phyloP scores from a whole-genome alignment of 2,113 vertebrate genomes.

The Xyrauchen texanus region DNA sequence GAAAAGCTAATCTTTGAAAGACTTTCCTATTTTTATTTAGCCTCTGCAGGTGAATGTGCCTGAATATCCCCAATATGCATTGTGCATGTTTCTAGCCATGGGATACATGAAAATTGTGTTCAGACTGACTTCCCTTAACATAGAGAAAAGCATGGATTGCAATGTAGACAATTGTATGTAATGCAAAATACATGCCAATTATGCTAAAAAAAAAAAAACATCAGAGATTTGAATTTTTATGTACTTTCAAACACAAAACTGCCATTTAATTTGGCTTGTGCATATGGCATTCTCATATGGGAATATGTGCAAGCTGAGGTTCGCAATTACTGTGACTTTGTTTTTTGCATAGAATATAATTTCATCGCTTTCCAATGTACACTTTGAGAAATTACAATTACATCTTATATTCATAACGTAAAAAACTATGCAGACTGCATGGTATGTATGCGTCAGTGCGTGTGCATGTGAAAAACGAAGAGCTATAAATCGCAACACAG shows the following conservation, averaged over 20 bases:
- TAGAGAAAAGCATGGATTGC: not conserved
- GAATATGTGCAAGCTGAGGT: not conserved
- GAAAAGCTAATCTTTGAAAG: conserved; percentile 38
- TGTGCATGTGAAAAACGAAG: not conserved
- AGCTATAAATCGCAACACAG: not conserved
- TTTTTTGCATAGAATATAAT: not conserved
- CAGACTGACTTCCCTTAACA: not conserved
- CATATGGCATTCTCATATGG: too few species aligned
- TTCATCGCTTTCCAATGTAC: not conserved
- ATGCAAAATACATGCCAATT: too few species aligned
- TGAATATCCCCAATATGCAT: conserved; percentile 9
- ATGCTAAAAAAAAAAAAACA: not conserved
- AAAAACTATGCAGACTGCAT: too few species aligned
- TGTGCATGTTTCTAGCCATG: not conserved
- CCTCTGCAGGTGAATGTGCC: conserved; percentile 18
- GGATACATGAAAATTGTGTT: not conserved
- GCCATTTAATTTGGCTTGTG: not conserved
- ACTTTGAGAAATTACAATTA: too few species aligned
- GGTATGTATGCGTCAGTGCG: not conserved
- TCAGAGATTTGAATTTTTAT: not conserved
- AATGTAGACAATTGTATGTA: not conserved
- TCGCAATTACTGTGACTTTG: not conserved
- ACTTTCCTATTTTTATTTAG: conserved; percentile 12
- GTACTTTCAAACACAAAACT: not conserved
- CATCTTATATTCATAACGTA: too few species aligned